Evolutionary conservation across 2,888 invertebrate genomes (phyloP), one percentile per base, ranked within the genome.

Genomic region (Crocallis elinguaria): DNA sequence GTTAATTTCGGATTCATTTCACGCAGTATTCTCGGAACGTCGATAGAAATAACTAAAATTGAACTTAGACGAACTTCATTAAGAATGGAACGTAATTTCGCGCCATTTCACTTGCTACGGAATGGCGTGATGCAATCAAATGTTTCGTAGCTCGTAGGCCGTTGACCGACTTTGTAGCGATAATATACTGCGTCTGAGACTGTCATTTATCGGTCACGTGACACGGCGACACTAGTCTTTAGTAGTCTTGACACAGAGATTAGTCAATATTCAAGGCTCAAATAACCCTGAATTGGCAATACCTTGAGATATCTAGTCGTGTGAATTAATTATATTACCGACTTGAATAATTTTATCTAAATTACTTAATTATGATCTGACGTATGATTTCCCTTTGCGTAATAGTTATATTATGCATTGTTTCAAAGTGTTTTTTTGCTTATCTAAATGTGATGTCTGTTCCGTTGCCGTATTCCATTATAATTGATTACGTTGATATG

Each of bases 1-100:
- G 73, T 71, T 75, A 73, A 77, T 73, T 80, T 68, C 57, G 66
- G 66, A 73, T 79, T 77, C 69, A 71, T 72, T 72, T 64, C 73
- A 76, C 75, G 74, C 72, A 65, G 62, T 66, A 71, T 67, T 64
- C 67, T 62, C 62, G 67, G 68, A 60, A 64, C 63, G 71, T 51
- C 65, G 52, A 66, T 67, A 74, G 71, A 74, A 74, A 75, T 75
- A 75, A 74, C 76, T 67, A 69, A 73, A 70, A 71, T 71, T 71
- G 69, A 71, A 75, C 73, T 74, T 73, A 71, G 60, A 57, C 59
- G 70, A 75, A 75, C 67, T 75, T 72, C 66, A 77, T 75, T 71
- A 75, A 67, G 68, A 75, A 75, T 60, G 72, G 73, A 73, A 72
- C 71, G 71, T 69, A 53, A 68, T 73, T 67, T 61, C 57, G 67